phyloP scores from a whole-genome alignment of 2,888 invertebrate genomes.

The Sialis lutaria region DNA sequence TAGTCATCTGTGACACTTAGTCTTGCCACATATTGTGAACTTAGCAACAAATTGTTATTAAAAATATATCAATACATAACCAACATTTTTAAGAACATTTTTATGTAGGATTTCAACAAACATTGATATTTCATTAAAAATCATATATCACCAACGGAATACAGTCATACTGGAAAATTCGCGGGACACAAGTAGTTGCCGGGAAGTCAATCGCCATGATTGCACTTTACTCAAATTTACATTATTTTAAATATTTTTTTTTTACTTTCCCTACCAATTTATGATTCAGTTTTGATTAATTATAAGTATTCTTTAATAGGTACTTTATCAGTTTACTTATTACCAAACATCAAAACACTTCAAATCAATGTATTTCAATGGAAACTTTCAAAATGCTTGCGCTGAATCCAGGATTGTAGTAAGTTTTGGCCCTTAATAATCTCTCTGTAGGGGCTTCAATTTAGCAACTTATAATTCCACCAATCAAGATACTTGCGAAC shows the following conservation, averaged over 20 bases:
- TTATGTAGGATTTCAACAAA: not conserved
- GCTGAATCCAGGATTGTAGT: slow-evolving; percentile 3
- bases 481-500: slow-evolving; percentile 41
- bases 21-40: not conserved
- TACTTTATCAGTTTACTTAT: not conserved
- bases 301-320: too few species aligned
- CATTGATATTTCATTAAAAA: not conserved
- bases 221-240: too few species aligned
- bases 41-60: not conserved
- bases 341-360: not conserved
- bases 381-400: slow-evolving; percentile 13
- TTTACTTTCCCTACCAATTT: too few species aligned
- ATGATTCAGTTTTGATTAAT: too few species aligned
- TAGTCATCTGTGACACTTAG: not conserved
- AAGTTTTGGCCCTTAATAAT: slow-evolving; percentile 32
- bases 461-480: slow-evolving; percentile 42
- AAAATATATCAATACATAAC: not conserved
- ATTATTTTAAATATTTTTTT: too few species aligned
- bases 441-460: slow-evolving; percentile 37
- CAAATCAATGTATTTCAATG: slow-evolving; percentile 4
- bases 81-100: not conserved
- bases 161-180: too few species aligned
- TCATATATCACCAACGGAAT: too few species aligned
- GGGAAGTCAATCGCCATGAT: too few species aligned
- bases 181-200: too few species aligned